These are phyloP conservation scores for Acanthurus leucopareius DNA, from an alignment of 2,797 vertebrate genomes.

Conservation along the genomic window DNA sequence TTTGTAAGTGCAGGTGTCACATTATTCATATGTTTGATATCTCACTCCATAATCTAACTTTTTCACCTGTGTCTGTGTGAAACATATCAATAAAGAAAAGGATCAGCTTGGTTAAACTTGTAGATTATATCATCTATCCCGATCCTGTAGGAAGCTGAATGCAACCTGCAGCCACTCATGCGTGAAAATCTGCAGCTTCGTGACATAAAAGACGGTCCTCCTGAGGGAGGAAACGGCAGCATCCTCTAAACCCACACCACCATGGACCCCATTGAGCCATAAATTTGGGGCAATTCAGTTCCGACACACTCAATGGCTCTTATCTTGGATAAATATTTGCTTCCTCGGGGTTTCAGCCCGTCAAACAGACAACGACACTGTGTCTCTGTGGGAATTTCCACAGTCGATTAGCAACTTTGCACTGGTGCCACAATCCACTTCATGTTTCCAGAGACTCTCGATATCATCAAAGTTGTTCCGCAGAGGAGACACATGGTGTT, in stretches of 20 bases:
- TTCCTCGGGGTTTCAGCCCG: constrained; percentile 55
- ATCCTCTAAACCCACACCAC: constrained; percentile 51
- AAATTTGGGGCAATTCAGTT: constrained; percentile 66
- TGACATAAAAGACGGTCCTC: constrained; percentile 17
- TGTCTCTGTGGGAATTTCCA: constrained; percentile 67
- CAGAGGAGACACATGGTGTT: constrained; percentile 14
- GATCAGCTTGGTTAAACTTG: not conserved
- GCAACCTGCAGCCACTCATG: constrained; percentile 40
- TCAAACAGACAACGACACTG: constrained; percentile 57
- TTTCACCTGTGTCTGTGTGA: not conserved
- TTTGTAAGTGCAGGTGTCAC: no score
- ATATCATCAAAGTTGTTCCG: constrained; percentile 6
- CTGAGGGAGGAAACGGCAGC: constrained; percentile 55
- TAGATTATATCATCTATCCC: not conserved
- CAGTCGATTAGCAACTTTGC: constrained; percentile 42
- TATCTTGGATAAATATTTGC: constrained; percentile 85
- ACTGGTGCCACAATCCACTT: constrained; percentile 8
- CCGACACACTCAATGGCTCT: constrained; percentile 63
- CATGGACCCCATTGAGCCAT: constrained; percentile 57
- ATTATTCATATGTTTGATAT: not conserved
- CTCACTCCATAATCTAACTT: not conserved
- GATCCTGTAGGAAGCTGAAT: constrained; percentile 11
- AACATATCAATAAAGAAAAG: no score
- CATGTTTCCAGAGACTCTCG: not conserved
- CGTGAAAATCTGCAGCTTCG: constrained; percentile 13